A percentile compares a stretch with the other conserved stretches of the same genome.
Evolutionary conservation across 1,140 invertebrate species (phyloP).

Genomic region (Cydia strobilella): DNA sequence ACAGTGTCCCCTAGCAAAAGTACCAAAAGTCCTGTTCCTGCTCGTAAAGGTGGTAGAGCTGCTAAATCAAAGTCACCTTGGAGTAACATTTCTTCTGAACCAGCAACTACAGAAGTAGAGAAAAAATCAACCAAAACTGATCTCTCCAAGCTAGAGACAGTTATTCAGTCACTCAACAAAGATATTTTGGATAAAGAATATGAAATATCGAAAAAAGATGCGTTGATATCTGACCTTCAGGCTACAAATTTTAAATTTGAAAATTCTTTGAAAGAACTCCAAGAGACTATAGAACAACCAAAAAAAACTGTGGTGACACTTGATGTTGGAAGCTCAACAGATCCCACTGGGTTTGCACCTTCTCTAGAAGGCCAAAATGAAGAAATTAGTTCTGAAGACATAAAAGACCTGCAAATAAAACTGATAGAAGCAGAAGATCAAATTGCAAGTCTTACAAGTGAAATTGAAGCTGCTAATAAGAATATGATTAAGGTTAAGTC

Average conservation of each 20-base stretch:
- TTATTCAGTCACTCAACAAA: slow-evolving; percentile 75
- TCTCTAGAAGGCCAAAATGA: slow-evolving; percentile 36
- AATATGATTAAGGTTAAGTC: slow-evolving; percentile 92
- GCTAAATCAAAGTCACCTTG: slow-evolving; percentile 70
- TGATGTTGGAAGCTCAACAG: slow-evolving; percentile 50
- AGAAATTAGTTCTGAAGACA: slow-evolving; percentile 38
- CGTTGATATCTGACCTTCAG: slow-evolving; percentile 56
- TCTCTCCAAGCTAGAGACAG: slow-evolving; percentile 58
- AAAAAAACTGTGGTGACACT: slow-evolving; percentile 40
- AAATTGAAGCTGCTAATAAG: slow-evolving; percentile 88
- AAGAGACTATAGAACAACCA: slow-evolving; percentile 30
- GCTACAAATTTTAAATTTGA: slow-evolving; percentile 51
- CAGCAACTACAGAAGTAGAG: slow-evolving; percentile 59
- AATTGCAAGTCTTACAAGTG: slow-evolving; percentile 82
- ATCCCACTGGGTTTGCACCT: slow-evolving; percentile 36
- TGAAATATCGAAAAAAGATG: slow-evolving; percentile 66
- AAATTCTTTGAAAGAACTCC: slow-evolving; percentile 39
- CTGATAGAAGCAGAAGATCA: slow-evolving; percentile 71
- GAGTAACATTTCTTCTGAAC: slow-evolving; percentile 67
- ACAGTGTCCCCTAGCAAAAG: slow-evolving; percentile 54
- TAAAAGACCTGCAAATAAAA: slow-evolving; percentile 58
- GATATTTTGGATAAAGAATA: slow-evolving; percentile 77
- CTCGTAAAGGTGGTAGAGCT: slow-evolving; percentile 64
- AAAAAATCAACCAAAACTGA: slow-evolving; percentile 64
- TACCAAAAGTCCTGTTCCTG: slow-evolving; percentile 59